Evolutionary conservation across 2,113 vertebrate genomes (phyloP), one percentile per base, ranked within the genome.

Genomic region (Oncorhynchus clarkii): DNA sequence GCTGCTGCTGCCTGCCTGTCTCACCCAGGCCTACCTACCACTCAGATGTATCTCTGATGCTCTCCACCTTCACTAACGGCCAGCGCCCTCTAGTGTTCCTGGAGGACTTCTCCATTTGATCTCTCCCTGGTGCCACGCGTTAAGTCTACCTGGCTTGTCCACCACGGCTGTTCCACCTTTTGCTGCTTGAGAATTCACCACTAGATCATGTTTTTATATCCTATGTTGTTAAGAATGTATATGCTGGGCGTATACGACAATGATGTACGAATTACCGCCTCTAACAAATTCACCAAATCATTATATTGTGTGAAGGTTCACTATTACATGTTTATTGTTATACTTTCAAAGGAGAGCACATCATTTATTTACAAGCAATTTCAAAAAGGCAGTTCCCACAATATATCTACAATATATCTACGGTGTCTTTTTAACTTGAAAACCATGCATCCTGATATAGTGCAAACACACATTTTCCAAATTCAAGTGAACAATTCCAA

Each of bases 101-200:
- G 78, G 81, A 86, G 79, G 85, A 45, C 39, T 12, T 45, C 39
- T 86, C 12, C 67, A 27, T 85, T 84, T 49, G 22, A 24, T 31
- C 66, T 27, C 66, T 45, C 67, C 65, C 77, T 54, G 76, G 74
- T 80, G 80, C 77, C 72, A 79, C 49, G n/a, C 69, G 48, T 75
- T 72, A n/a, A 57, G 62, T 75, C 70, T 31, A 72, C 24, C 72
- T 66, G 76, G 77, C 85, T 88, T 82, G 71, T 73, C 80, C 80
- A 67, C 76, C 60, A 60, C 80, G 85, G 87, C 75, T 87, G 78
- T 59, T 85, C 78, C 67, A 73, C 81, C 81, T 77, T 92, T 92
- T 90, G 88, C 91, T 90, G 90, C 90, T 90, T 91, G 88, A 88
- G 87, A 89, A 92, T 86, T 77, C 76, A 83, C 81, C 51, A 82